phyloP scores from a whole-genome alignment of 2,888 invertebrate species.

The Drosophila siamana region DNA sequence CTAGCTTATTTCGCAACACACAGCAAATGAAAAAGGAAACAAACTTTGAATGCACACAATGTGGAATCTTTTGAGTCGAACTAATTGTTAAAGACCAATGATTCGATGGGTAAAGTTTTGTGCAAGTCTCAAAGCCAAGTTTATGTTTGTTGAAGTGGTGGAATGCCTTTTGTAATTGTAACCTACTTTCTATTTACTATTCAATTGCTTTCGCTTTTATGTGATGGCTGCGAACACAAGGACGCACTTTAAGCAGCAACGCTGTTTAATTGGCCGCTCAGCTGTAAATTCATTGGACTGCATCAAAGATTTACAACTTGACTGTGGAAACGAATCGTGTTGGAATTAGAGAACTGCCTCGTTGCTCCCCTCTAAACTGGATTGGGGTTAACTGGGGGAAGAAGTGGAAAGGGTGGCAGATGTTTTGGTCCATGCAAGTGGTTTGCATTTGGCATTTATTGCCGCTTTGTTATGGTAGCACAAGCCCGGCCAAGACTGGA shows the following conservation, averaged over 20 bases:
- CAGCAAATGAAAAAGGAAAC: no score
- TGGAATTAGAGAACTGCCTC: conserved; percentile 39
- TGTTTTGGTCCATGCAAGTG: conserved; percentile 64
- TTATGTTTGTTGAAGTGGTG: not conserved
- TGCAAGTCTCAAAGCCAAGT: not conserved
- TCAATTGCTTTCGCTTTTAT: conserved; percentile 57
- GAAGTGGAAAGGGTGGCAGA: conserved; percentile 42
- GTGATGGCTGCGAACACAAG: conserved; percentile 57
- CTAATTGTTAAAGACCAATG: not conserved
- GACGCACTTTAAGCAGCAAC: conserved; percentile 66
- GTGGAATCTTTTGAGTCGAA: no score
- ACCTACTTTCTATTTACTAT: conserved; percentile 34
- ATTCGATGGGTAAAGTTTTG: no score
- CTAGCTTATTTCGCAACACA: not conserved
- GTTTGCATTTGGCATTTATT: conserved; percentile 80
- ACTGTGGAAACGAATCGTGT: conserved; percentile 14
- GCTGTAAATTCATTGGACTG: conserved; percentile 78
- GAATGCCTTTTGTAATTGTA: conserved; percentile 1
- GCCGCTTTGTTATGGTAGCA: conserved; percentile 43
- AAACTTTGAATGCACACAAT: no score
- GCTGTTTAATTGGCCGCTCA: conserved; percentile 73
- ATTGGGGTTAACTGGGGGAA: no score
- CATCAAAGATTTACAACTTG: conserved; percentile 76
- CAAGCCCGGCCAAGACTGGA: not conserved
- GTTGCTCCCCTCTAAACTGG: no score